Evolutionary conservation across 53 echinoderm and acorn worm species (phyloP).

Genomic region (Apostichopus leukothele): DNA sequence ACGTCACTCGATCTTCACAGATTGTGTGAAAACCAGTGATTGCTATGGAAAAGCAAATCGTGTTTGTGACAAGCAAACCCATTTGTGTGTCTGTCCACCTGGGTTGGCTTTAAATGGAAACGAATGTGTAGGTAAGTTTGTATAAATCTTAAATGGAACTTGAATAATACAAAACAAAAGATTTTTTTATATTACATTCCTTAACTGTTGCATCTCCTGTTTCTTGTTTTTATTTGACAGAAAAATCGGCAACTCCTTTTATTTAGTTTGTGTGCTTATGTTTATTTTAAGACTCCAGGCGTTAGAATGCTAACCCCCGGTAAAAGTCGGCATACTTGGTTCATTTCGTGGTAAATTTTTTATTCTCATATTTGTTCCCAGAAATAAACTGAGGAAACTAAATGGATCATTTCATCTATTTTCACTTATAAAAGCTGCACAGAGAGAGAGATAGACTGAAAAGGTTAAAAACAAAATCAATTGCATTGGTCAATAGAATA

Average conservation of each 20-base stretch:
- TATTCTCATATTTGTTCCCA: too few relatives aligned
- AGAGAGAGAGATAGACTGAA: not conserved
- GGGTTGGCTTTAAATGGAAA: not conserved
- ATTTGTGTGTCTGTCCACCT: constrained; percentile 1
- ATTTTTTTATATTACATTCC: too few relatives aligned
- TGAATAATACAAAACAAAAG: too few relatives aligned
- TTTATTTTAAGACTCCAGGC: too few relatives aligned
- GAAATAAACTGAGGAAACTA: too few relatives aligned
- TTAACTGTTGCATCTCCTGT: too few relatives aligned
- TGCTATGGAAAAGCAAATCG: not conserved
- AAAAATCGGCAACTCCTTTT: too few relatives aligned
- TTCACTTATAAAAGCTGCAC: not conserved
- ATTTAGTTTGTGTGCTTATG: too few relatives aligned
- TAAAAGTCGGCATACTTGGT: too few relatives aligned
- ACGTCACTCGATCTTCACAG: not conserved
- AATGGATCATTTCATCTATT: not conserved
- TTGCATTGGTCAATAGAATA: not conserved
- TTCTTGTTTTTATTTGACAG: too few relatives aligned
- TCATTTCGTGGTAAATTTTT: too few relatives aligned
- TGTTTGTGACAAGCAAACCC: not conserved
- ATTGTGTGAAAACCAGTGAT: not conserved
- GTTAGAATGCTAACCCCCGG: too few relatives aligned
- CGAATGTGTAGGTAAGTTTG: constrained; percentile 11
- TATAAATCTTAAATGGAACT: not conserved
- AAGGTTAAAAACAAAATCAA: not conserved